Evolutionary conservation across 2,797 vertebrate genomes (phyloP), one percentile per base, ranked within the genome.

Genomic region (Champsocephalus esox): DNA sequence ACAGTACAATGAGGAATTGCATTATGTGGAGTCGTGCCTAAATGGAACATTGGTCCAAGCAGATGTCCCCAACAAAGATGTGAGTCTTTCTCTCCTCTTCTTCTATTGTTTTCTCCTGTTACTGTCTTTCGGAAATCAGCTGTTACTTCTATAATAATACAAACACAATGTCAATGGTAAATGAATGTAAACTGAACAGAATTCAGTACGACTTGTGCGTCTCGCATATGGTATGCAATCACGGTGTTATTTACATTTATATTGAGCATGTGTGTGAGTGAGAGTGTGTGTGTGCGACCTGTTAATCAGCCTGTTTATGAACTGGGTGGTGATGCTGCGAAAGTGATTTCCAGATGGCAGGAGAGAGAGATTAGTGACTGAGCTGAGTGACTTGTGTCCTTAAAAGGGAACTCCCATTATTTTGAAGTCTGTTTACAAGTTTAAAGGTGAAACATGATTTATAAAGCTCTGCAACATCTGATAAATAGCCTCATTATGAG

Each of bases 21-120:
- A 97, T 88, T 99, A 99, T 0, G 98, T 99, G 79, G 98, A 99
- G 73, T 96, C 98, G 0, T 99, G 98, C 79, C 89, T 99, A 75
- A 99, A 99, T 65, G 96, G 96, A 88, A 98, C 98, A 0, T 91
- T 99, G 92, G 97, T 99, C 73, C 98, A 99, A 93, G 98, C 98
- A 5, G 98, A 99, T 78, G 93, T 97, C 87, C 96, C 96, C 85
- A 99, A 99, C 94, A 99, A 99, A 95, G 96, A 98, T 93, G 98
- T 99, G 93, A 96, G 96, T 93, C 12, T 64, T 28, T 34, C 4
- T 49, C 21, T 65, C 1, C 38, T 54, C 71, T 2, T 70, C 2
- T 49, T 12, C n/a, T 56, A 7, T 66, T 76, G 9, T 62, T 56
- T 82, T 57, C 4, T 63, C 11, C 10, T 61, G 6, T 60, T 66